Evolutionary conservation across 2,888 invertebrate species (phyloP).

Genomic region (Drosophila longiperda): DNA sequence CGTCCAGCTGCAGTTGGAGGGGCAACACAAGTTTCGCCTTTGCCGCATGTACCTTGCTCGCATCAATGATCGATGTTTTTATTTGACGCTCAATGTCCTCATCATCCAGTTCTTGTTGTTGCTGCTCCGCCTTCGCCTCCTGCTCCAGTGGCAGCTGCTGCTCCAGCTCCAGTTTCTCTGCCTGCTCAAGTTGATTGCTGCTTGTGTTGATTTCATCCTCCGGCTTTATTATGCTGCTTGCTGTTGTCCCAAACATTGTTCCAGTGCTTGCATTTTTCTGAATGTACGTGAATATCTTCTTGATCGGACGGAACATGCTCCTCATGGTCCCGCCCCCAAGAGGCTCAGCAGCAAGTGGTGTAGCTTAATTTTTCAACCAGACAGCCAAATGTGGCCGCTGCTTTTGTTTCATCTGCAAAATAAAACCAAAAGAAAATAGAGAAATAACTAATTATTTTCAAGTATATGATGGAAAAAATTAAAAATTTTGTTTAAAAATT

Average conservation of each 20-base stretch:
- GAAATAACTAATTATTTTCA: background rate
- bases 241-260: conserved; percentile 80
- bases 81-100: conserved; percentile 81
- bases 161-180: conserved; percentile 7
- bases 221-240: conserved; percentile 34
- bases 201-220: conserved; percentile 37
- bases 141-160: conserved; percentile 20
- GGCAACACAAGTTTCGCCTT: conserved; percentile 52
- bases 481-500: background rate
- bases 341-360: conserved; percentile 17
- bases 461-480: background rate
- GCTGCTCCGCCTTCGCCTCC: conserved; percentile 5
- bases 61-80: conserved; percentile 79
- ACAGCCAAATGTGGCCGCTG: conserved; percentile 22
- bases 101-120: conserved; percentile 27
- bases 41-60: conserved; percentile 65
- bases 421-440: background rate
- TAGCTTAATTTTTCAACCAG: conserved; percentile 30
- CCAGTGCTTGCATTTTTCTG: conserved; percentile 84
- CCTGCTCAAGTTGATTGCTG: background rate
- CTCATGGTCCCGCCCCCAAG: conserved; percentile 44
- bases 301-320: conserved; percentile 84
- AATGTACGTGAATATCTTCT: conserved; percentile 84
- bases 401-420: conserved; percentile 33
- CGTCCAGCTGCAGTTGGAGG: conserved; percentile 53